A percentile compares a stretch with the other conserved stretches of the same genome.
Conservation (phyloP, 1,140 invertebrate species). For the Lamellibrachia luymesi region DNA sequence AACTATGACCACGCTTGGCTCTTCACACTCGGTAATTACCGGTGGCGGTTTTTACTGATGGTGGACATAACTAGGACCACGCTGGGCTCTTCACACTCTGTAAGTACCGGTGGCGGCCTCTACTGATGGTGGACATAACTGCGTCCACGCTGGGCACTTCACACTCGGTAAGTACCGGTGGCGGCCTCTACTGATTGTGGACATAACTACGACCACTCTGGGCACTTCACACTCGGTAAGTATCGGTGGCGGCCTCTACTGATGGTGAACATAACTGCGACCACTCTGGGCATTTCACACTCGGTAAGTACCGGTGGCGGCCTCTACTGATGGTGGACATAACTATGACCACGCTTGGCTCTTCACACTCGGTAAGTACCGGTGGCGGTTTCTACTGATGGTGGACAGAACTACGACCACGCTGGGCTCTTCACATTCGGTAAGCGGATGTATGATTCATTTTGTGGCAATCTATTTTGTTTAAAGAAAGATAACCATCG, state of each 20-base stretch:
- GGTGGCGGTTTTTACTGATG: background rate
- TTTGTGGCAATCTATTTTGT: background rate
- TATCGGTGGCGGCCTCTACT: background rate
- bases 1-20: background rate
- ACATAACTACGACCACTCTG: background rate
- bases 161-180: background rate
- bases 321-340: background rate
- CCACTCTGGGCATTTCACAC: background rate
- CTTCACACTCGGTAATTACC: background rate
- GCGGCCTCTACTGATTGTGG: background rate
- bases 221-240: background rate
- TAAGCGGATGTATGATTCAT: background rate
- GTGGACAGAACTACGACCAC: background rate
- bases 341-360: background rate
- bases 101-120: background rate
- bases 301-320: background rate
- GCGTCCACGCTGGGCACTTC: background rate
- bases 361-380: background rate
- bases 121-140: background rate
- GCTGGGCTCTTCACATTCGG: background rate
- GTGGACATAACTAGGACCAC: background rate
- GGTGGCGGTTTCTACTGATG: background rate
- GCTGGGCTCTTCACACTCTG: background rate
- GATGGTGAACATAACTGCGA: background rate
- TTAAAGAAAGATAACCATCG: background rate